Evolutionary conservation across 2,797 vertebrate genomes (phyloP).

Genomic region (Pogonophryne albipinna): DNA sequence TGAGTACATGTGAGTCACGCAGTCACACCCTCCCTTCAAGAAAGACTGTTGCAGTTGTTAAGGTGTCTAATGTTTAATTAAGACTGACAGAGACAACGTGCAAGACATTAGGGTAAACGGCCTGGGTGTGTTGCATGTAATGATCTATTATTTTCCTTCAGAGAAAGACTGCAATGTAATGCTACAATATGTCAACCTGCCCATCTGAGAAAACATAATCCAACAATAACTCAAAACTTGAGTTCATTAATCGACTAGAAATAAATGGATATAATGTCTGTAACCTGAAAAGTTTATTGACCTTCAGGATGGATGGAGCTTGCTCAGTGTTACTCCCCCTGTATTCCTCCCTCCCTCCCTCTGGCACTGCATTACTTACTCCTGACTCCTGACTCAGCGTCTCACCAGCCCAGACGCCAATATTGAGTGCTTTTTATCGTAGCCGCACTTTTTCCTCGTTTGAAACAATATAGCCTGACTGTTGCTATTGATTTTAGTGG

Average conservation of each 20-base stretch:
- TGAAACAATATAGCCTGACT: conserved; percentile 87
- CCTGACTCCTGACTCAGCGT: conserved; percentile 83
- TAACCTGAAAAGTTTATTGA: conserved; percentile 54
- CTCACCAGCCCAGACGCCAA: conserved; percentile 77
- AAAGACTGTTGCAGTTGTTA: not conserved
- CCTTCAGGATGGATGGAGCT: conserved; percentile 62
- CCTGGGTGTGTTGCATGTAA: not conserved
- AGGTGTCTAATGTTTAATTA: conserved; percentile 1
- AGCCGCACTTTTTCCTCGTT: conserved; percentile 84
- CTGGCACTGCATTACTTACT: conserved; percentile 76
- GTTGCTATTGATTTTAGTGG: conserved; percentile 90
- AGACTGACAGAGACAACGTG: not conserved
- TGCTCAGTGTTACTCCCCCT: conserved; percentile 21
- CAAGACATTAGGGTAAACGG: not conserved
- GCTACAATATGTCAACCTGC: not conserved
- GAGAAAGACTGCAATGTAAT: not conserved
- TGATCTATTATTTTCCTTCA: not conserved
- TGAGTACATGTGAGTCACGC: not conserved
- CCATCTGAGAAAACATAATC: not conserved
- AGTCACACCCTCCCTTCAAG: not conserved
- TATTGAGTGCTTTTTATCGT: conserved; percentile 82
- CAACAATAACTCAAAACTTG: not conserved
- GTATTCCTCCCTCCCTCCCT: conserved; percentile 36
- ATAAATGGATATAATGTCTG: conserved; percentile 11
- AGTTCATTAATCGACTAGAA: conserved; percentile 13